Conservation (phyloP, 2,797 vertebrate species). For the Alectoris magna region DNA sequence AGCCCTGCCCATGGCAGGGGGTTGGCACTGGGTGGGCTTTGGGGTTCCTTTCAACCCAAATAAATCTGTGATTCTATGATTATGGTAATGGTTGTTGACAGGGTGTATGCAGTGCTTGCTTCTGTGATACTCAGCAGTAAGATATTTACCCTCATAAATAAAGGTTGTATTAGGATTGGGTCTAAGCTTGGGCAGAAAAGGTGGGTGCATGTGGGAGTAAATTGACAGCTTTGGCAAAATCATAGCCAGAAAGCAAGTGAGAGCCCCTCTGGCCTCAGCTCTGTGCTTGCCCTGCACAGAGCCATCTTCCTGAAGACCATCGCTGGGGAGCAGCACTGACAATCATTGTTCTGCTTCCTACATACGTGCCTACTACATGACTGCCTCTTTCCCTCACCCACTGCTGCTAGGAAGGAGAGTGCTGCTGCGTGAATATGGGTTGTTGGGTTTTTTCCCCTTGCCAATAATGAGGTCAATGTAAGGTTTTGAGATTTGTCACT, state of each 20-base stretch:
- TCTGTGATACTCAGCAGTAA: background rate
- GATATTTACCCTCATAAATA: background rate
- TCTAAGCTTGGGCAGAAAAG: background rate
- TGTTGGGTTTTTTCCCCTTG: fast-evolving
- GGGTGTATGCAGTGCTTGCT: background rate
- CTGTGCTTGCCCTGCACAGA: background rate
- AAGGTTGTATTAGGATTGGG: background rate
- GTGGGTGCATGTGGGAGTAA: background rate
- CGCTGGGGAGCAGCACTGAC: background rate
- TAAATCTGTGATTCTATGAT: too few species aligned
- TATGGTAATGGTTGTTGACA: background rate
- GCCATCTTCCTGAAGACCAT: background rate
- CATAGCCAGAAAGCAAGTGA: background rate
- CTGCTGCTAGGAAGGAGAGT: background rate
- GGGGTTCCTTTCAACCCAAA: too few species aligned
- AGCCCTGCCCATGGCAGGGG: too few species aligned
- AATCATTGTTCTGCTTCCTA: background rate
- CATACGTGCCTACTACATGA: background rate
- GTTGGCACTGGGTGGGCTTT: too few species aligned
- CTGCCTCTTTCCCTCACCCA: background rate
- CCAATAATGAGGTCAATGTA: background rate
- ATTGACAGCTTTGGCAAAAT: background rate
- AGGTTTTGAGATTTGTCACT: too few species aligned
- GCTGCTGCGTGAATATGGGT: background rate
- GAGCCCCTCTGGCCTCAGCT: background rate